Base-by-base conservation (phyloP, 2,888 invertebrate genomes). In the Osmoderma eremita region DNA sequence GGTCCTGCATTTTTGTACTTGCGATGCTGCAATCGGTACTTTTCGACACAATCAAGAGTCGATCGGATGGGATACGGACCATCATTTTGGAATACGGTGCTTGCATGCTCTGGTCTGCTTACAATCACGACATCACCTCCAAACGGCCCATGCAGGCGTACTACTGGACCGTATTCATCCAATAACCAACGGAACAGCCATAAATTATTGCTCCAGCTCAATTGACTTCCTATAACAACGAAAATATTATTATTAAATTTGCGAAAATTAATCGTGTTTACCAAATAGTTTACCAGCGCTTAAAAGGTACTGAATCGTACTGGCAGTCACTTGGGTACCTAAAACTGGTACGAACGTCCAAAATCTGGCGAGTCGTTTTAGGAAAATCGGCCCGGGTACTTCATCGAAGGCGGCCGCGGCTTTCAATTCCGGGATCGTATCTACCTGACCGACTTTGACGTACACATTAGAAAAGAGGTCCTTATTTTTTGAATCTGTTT, bases 61-160 rank as follows among this genome's bases (percentile, higher is more conserved):
- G 89, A 89, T 36, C 90, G 82, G 2, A 88, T 80, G 0, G 89
- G 88, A 48, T 80, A 83, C 1, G 85, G 84, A 0, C 88, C 88
- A 73, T 90, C 90, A 78, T 86, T 85, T 1, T 84, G 80, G 70
- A 88, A 88, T 1, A 90, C 86, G 70, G 87, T 84, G 68, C 86
- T 85, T 45, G 88, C 87, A 73, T 90, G 88, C 66, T 89, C 89
- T 0, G 90, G 89, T 61, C 88, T 85, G 75, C 85, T 87, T 51
- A 90, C 80, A 68, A 90, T 82, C 2, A 90, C 87, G 17, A 90
- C 86, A 71, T 90, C 87, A 1, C 86, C 85, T 0, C 88, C 87
- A 48, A 90, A 83, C 0, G 89, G 88, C 22, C 88, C 89, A 18
- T 88, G 85, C 56, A 90, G 84, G 58, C 89, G 85, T 6, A 90